Evolutionary conservation across 2,888 invertebrate species (phyloP), one percentile per base, ranked within the genome.

Genomic region (Emesis russula): DNA sequence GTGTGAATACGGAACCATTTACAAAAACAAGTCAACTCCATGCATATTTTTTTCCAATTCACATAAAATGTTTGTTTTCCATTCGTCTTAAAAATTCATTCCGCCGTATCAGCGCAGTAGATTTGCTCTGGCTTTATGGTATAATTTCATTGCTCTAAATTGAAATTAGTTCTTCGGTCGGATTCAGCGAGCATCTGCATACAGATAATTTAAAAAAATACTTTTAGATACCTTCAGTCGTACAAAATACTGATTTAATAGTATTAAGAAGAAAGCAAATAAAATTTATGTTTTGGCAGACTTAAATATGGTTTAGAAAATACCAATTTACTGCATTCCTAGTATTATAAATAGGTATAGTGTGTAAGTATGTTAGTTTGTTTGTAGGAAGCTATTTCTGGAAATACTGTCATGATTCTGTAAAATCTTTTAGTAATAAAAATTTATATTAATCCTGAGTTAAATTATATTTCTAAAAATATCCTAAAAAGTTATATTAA

Each of bases 131-230:
- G 93, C 89, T 87, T 94, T 91, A 85, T 90, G 91, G 94, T 94
- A 95, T 96, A 95, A 94, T 94, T 95, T 94, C 95, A 95, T 95
- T 95, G 94, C 93, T 87, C 88, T 88, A 94, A 96, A 95, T 95
- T 96, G 96, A 95, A 93, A 95, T 96, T 90, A 95, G 87, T 88
- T 79, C 74, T 76, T 63, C 79, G 38, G 68, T 13, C 68, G 68
- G 36, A 33, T 33, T 33, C 15, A 33, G 68, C 15, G 68, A 68
- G 31, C 68, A 68, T 68, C 68, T 68, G 68, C 68, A 68, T 68
- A 68, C 68, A 68, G 68, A 68, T 33, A 36, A 68, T 36, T 1
- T 68, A 36, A 36, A 68, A 66, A 68, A 68, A 18, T 53, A 58
- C 15, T 58, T 18, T 58, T 25, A 25, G 25, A 25, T 58, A 15